These are phyloP conservation scores for Aeoliscus strigatus DNA, from an alignment of 2,797 vertebrate species.

Conservation along the genomic window DNA sequence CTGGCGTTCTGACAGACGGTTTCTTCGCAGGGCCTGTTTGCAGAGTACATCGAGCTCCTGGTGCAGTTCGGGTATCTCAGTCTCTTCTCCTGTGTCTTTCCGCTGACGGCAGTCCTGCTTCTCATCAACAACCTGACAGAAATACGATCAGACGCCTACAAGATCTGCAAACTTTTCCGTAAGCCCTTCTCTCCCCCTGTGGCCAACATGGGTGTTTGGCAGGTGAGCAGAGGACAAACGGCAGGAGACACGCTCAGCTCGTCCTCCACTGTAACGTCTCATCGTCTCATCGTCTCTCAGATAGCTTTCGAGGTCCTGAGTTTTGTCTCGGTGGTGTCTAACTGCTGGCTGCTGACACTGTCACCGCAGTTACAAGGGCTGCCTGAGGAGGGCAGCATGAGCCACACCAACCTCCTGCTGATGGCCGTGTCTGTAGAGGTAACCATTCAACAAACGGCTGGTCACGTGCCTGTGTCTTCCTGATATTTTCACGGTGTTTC, in stretches of 20 bases:
- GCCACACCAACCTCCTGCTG: conserved; percentile 56
- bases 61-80: conserved; percentile 84
- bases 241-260: too few species aligned
- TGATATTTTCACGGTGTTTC: conserved; percentile 7
- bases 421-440: conserved; percentile 74
- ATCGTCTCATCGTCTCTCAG: conserved; percentile 50
- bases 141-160: conserved; percentile 79
- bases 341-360: conserved; percentile 80
- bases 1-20: background rate
- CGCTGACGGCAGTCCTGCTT: conserved; percentile 75
- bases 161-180: conserved; percentile 79
- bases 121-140: conserved; percentile 81
- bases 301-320: conserved; percentile 77
- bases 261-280: background rate
- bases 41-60: conserved; percentile 82
- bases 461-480: background rate
- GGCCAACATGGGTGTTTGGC: conserved; percentile 78
- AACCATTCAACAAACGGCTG: background rate
- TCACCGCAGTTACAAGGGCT: conserved; percentile 64
- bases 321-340: conserved; percentile 77
- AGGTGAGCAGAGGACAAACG: conserved; percentile 58
- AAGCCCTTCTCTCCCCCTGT: conserved; percentile 75
- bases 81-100: conserved; percentile 82
- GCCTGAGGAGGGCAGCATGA: conserved; percentile 56
- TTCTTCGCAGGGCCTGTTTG: conserved; percentile 74